Evolutionary conservation across 2,888 invertebrate species (phyloP).

Genomic region (Parasteatoda lunata): DNA sequence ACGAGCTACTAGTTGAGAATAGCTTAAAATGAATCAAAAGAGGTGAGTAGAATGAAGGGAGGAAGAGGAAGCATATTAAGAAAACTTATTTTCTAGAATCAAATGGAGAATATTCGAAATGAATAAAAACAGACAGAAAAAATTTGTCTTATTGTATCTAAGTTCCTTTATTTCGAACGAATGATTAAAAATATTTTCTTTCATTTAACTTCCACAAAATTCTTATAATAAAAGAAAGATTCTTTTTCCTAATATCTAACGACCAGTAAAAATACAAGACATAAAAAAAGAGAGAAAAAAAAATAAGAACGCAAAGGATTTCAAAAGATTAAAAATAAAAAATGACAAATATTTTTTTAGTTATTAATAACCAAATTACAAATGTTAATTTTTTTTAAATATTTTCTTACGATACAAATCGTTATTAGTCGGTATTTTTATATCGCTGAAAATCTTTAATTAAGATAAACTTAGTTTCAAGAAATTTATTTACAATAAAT

Average conservation of each 20-base stretch:
- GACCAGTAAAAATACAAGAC: no score
- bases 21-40: constrained; percentile 45
- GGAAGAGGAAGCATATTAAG: constrained; percentile 22
- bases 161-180: constrained; percentile 2
- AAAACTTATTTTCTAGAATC: constrained; percentile 12
- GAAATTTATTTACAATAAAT: no score
- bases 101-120: constrained; percentile 2
- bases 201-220: not conserved
- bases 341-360: no score
- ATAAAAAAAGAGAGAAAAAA: no score
- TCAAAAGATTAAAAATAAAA: no score
- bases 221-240: constrained; percentile 1
- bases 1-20: constrained; percentile 24
- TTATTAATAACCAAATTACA: no score
- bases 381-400: no score
- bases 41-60: not conserved
- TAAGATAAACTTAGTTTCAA: no score
- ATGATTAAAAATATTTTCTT: constrained; percentile 14
- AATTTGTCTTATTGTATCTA: constrained; percentile 11
- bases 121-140: constrained; percentile 12
- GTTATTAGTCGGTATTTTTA: no score
- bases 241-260: not conserved
- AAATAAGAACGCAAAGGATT: no score
- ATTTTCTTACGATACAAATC: no score
- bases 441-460: no score